A percentile compares a stretch with the other conserved stretches of the same genome.
phyloP scores from a whole-genome alignment of 2,113 vertebrate species.

The Equus przewalskii region DNA sequence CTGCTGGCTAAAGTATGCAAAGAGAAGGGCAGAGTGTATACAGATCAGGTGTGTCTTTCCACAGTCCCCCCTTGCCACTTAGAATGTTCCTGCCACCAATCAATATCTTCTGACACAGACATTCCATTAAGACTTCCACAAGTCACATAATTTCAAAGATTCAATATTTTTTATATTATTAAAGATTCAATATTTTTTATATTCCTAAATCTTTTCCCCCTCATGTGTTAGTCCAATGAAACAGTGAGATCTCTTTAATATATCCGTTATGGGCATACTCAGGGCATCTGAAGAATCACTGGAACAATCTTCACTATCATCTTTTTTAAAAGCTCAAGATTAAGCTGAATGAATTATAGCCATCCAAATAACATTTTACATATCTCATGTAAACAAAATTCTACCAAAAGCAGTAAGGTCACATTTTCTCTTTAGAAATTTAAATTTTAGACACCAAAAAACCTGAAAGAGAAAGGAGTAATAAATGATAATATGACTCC shows the following conservation, averaged over 20 bases:
- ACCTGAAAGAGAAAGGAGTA: background rate
- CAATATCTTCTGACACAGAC: conserved; percentile 3
- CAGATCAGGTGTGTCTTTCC: background rate
- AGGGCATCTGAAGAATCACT: background rate
- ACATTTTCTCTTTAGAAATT: conserved; percentile 33
- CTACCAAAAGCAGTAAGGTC: background rate
- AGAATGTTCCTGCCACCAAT: background rate
- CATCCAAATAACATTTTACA: conserved; percentile 37
- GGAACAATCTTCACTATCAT: background rate
- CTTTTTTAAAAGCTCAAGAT: background rate
- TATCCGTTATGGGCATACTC: background rate
- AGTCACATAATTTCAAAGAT: conserved; percentile 30
- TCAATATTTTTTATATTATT: background rate
- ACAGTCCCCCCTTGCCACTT: background rate
- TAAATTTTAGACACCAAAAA: conserved; percentile 40
- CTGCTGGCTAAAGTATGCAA: background rate
- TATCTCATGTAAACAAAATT: conserved; percentile 11
- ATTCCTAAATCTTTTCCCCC: background rate
- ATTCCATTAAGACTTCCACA: conserved; percentile 2
- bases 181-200: conserved; percentile 19
- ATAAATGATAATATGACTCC: background rate
- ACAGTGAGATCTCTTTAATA: conserved; percentile 3
- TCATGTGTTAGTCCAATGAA: conserved; percentile 33
- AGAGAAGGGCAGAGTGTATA: background rate
- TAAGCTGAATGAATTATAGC: background rate